These are phyloP conservation scores for Actinia tenebrosa DNA, from an alignment of 64 coral and sea anemone species.

Conservation along the genomic window DNA sequence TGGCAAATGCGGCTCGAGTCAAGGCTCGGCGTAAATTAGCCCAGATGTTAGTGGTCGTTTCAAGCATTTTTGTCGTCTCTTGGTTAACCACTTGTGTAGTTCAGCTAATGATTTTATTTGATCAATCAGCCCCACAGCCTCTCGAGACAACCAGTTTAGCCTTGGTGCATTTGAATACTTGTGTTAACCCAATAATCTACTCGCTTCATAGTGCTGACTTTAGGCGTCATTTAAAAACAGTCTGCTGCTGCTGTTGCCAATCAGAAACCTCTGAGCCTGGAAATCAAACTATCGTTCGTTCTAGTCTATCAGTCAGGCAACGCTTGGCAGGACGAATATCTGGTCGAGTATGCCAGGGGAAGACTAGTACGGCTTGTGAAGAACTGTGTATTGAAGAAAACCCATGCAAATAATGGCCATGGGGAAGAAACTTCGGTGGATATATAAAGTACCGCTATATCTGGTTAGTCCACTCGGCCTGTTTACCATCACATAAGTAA, in stretches of 20 bases:
- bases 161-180: conserved; percentile 20
- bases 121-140: neutral
- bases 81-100: conserved; percentile 20
- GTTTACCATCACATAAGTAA: too few relatives aligned
- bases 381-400: neutral
- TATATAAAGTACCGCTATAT: too few relatives aligned
- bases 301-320: neutral
- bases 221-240: neutral
- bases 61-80: conserved; percentile 26
- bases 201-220: conserved; percentile 23
- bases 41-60: conserved; percentile 28
- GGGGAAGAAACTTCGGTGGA: too few relatives aligned
- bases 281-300: neutral
- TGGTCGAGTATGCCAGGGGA: neutral
- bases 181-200: conserved; percentile 35
- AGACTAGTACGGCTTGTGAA: neutral
- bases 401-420: too few relatives aligned
- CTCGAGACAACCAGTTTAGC: neutral
- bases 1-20: neutral
- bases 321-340: neutral
- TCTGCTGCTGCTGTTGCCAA: neutral
- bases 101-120: conserved; percentile 16
- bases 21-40: conserved; percentile 26
- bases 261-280: neutral
- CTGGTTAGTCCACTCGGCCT: too few relatives aligned